phyloP scores from a whole-genome alignment of 2,113 vertebrate genomes.

The Entomyzon cyanotis region DNA sequence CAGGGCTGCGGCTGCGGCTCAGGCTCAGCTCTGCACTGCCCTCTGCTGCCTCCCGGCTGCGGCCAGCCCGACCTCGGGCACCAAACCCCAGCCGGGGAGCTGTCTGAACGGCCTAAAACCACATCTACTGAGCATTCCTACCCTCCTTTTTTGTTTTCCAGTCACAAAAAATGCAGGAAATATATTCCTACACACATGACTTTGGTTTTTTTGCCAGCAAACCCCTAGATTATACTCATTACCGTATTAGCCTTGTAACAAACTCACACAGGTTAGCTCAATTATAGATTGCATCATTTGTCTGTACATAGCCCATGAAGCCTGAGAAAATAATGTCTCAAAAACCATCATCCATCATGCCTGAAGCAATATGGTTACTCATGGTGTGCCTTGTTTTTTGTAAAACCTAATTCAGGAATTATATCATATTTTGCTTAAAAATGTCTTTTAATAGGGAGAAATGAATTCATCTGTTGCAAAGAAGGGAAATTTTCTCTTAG shows the following conservation, averaged over 20 bases:
- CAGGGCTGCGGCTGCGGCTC: neutral
- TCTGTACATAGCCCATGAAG: neutral
- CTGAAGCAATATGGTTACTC: slow-evolving; percentile 6
- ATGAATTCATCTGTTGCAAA: neutral
- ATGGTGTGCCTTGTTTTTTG: neutral
- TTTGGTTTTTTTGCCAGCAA: neutral
- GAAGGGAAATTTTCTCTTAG: neutral
- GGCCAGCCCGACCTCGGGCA: neutral
- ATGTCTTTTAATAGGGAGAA: slow-evolving; percentile 15
- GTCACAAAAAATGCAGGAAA: neutral
- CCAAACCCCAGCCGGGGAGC: neutral
- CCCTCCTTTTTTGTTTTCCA: neutral
- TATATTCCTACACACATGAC: neutral
- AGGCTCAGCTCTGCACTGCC: slow-evolving; percentile 78
- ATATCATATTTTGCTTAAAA: slow-evolving; percentile 12
- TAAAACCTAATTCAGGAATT: slow-evolving; percentile 41
- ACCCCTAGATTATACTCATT: slow-evolving; percentile 19
- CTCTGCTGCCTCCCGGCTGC: slow-evolving; percentile 67
- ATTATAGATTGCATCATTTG: slow-evolving; percentile 12
- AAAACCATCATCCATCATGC: slow-evolving; percentile 2
- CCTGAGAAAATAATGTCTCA: slow-evolving; percentile 11
- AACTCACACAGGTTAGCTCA: slow-evolving; percentile 13
- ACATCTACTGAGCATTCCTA: neutral
- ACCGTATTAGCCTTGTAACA: slow-evolving; percentile 39
- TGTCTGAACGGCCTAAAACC: neutral